Conservation (phyloP, 2,888 invertebrate species). For the Pimpla rufipes region DNA sequence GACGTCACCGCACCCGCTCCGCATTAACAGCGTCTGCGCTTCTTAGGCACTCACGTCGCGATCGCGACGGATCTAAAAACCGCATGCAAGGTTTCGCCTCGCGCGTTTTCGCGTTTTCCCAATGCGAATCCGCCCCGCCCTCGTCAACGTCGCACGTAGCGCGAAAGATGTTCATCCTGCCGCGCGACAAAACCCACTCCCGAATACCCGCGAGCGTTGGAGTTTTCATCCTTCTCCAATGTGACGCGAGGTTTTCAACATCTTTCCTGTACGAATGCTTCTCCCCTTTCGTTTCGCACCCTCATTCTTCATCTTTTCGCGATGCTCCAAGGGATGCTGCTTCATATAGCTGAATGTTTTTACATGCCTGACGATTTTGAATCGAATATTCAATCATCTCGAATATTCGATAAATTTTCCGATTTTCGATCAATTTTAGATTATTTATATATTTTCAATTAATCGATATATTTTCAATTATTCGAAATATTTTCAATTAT, state of each 20-base stretch:
- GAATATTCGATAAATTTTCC: no score
- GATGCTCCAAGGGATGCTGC: no score
- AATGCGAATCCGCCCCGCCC: neutral
- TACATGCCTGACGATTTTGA: no score
- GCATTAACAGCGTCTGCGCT: conserved; percentile 19
- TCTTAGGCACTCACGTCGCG: conserved; percentile 35
- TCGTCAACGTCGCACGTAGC: neutral
- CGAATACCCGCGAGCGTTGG: conserved; percentile 12
- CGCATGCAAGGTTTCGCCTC: conserved; percentile 61
- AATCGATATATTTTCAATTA: no score
- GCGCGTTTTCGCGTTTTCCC: conserved; percentile 26
- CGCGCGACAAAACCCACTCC: neutral
- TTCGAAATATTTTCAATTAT: no score
- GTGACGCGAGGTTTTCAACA: neutral
- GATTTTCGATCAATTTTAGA: no score
- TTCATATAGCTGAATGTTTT: no score
- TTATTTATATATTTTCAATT: no score
- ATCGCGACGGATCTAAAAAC: conserved; percentile 40
- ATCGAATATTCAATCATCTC: no score
- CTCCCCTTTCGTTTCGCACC: neutral
- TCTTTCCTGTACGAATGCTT: neutral
- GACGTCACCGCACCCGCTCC: conserved; percentile 36
- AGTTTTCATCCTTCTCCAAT: conserved; percentile 13
- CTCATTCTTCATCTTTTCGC: neutral
- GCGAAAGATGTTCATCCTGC: conserved; percentile 27